These are phyloP conservation scores for Forbesichthys agassizii DNA, from an alignment of 2,113 vertebrate species.

Conservation along the genomic window DNA sequence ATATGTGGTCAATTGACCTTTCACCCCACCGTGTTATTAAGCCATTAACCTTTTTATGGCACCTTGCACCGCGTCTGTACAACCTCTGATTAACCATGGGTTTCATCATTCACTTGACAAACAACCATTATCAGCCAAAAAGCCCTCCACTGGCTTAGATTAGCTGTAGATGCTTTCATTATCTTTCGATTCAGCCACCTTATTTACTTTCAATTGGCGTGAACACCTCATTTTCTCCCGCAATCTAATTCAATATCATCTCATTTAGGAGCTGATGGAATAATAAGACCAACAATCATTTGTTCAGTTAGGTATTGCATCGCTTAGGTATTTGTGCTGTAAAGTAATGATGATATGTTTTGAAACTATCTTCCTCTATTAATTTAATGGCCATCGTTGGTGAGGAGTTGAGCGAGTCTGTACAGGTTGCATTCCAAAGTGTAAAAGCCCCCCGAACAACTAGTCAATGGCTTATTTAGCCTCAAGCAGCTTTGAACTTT, in stretches of 20 bases:
- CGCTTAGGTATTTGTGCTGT: conserved; percentile 70
- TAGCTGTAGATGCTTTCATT: conserved; percentile 64
- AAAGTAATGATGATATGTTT: conserved; percentile 60
- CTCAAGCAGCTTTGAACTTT: conserved; percentile 58
- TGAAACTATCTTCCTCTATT: conserved; percentile 55
- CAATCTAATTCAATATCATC: conserved; percentile 76
- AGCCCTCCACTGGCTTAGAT: conserved; percentile 44
- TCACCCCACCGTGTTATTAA: conserved; percentile 18
- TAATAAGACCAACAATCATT: conserved; percentile 59
- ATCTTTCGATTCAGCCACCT: conserved; percentile 63
- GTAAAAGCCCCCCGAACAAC: conserved; percentile 26
- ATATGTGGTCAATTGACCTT: conserved; percentile 53
- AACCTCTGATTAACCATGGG: conserved; percentile 25
- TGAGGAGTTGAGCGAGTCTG: conserved; percentile 34
- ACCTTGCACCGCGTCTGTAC: not conserved
- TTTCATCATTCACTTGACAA: conserved; percentile 52
- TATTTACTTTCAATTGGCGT: conserved; percentile 71
- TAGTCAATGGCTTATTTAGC: conserved; percentile 63
- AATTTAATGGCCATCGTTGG: conserved; percentile 32
- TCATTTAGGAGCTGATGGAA: conserved; percentile 69
- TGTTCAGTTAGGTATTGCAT: conserved; percentile 33
- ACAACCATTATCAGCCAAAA: conserved; percentile 50
- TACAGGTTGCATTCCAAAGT: conserved; percentile 53
- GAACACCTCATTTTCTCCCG: conserved; percentile 70
- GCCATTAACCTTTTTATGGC: conserved; percentile 47